These are phyloP conservation scores for Megaleporinus macrocephalus DNA, from an alignment of 2,113 vertebrate genomes.

Conservation along the genomic window DNA sequence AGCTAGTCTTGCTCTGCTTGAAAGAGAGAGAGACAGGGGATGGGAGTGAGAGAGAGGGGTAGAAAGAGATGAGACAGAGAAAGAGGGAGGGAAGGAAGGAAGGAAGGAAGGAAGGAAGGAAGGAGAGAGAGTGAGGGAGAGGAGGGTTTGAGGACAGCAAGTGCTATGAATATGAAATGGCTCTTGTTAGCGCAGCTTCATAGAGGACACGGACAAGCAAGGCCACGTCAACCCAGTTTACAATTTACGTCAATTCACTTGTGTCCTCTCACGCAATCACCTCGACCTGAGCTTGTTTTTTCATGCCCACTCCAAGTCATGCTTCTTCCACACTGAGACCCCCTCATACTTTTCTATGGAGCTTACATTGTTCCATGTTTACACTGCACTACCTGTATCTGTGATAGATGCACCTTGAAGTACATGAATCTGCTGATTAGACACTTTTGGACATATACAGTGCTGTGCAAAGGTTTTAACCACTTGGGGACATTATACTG, in stretches of 20 bases:
- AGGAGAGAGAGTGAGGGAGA: conserved; percentile 80
- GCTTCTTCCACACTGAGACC: conserved; percentile 59
- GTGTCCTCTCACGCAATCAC: conserved; percentile 60
- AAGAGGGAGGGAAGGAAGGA: conserved; percentile 56
- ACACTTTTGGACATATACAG: too few species aligned
- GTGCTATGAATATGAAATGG: conserved; percentile 89
- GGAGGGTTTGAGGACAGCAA: conserved; percentile 53
- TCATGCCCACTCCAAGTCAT: conserved; percentile 52
- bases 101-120: conserved; percentile 47
- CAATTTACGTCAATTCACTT: conserved; percentile 82
- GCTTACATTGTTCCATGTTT: not conserved
- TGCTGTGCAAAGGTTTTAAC: too few species aligned
- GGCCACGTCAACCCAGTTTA: conserved; percentile 79
- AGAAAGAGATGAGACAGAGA: conserved; percentile 78
- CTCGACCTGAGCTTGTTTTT: conserved; percentile 66
- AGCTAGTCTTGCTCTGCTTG: conserved; percentile 74
- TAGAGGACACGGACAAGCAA: conserved; percentile 80
- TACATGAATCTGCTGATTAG: not conserved
- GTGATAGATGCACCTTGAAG: not conserved
- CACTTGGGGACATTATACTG: too few species aligned
- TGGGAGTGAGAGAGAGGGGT: not conserved
- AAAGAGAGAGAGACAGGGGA: conserved; percentile 62
- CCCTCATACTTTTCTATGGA: not conserved
- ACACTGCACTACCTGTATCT: not conserved
- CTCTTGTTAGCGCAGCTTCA: conserved; percentile 85